Base-by-base conservation (phyloP, 2,797 vertebrate genomes). In the Muraenolepis orangiensis region DNA sequence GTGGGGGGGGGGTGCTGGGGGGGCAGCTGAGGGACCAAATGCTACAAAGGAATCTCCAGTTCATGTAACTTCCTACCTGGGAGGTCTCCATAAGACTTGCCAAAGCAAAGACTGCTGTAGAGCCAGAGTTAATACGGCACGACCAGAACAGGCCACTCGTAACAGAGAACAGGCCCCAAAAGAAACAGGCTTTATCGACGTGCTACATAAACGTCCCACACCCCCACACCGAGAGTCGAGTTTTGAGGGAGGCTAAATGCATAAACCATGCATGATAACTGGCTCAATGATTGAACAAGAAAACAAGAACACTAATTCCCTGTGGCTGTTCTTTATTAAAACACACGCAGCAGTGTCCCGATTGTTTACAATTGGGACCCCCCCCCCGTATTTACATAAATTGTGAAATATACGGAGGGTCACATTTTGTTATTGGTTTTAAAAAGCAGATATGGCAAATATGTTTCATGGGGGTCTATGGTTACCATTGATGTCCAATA, bases 71-170 rank as follows among this genome's bases (percentile, higher is more conserved):
- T 79, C 18, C 61, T 69, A 73, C 16, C 46, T 30, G 31, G 40
- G 70, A 29, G 30, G 70, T 67, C 4, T 26, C 75, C 67, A 70
- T 0, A 32, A 42, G n/a, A 64, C 8, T 70, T 72, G 74, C 76
- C 80, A 85, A 84, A 84, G 71, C 46, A 82, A 88, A 80, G 73
- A 82, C 7, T 12, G 28, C 36, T 1, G 38, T 1, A 2, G 73
- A 73, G 73, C 76, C 76, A 81, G 42, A 74, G 38, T 77, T 78
- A 42, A 42, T 69, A 79, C 74, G 74, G 18, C 18, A 30, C 29
- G 28, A 80, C 32, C 66, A 42, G 18, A 71, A 23, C 32, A 46
- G 42, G 13, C 67, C 42, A 11, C 67, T 74, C 61, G 32, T 26
- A 74, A 69, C 1, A 66, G 2, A 31, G n/a, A 26, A 12, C 57